Percentiles rank a stretch among this genome's conserved stretches.
phyloP scores from a whole-genome alignment of 2,113 vertebrate genomes.

The Apus apus region DNA sequence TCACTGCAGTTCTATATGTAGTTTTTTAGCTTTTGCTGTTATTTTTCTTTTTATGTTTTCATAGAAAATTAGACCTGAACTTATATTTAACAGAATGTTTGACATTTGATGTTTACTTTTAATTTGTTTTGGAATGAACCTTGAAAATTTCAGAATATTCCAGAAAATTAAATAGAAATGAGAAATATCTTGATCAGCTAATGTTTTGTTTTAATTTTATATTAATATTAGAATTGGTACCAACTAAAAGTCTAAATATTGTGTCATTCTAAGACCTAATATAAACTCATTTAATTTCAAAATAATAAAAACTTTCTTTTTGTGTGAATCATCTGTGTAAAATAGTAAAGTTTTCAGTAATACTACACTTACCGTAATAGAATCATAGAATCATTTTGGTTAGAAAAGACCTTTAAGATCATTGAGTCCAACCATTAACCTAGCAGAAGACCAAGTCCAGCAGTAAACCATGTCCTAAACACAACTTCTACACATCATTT shows the following conservation, averaged over 20 bases:
- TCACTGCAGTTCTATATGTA: not conserved
- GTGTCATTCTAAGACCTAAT: not conserved
- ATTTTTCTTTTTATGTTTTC: not conserved
- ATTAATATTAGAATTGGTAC: not conserved
- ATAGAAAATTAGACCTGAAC: not conserved
- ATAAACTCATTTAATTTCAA: fast-evolving
- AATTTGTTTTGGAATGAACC: not conserved
- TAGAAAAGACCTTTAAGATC: too few relatives aligned
- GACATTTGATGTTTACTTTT: not conserved
- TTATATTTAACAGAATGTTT: not conserved
- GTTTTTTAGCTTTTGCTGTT: not conserved
- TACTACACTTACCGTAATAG: not conserved
- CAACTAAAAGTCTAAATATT: not conserved
- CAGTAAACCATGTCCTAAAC: too few relatives aligned
- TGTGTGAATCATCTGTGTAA: not conserved
- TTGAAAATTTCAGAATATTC: not conserved
- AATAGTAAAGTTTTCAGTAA: not conserved
- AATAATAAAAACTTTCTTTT: not conserved
- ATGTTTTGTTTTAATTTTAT: not conserved
- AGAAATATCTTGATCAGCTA: not conserved
- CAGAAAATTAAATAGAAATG: not conserved
- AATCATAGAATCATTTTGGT: too few relatives aligned
- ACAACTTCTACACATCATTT: too few relatives aligned
- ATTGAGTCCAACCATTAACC: too few relatives aligned
- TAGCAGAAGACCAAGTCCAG: too few relatives aligned